Evolutionary conservation across 2,113 vertebrate species (phyloP).

Genomic region (Mustelus asterias): DNA sequence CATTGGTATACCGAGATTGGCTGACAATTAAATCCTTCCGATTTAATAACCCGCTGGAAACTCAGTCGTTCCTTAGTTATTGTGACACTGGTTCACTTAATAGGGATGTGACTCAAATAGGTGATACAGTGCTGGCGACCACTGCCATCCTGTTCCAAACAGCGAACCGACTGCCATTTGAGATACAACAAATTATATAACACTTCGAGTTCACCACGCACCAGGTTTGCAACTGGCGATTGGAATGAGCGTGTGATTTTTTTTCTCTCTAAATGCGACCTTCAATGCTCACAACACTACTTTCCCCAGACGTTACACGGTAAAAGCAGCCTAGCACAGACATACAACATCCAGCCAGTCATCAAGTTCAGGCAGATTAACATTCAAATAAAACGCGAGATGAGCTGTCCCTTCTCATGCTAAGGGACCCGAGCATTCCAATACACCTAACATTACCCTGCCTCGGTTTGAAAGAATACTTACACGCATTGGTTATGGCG

Average conservation of each 20-base stretch:
- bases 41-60: background rate
- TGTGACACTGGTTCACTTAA: background rate
- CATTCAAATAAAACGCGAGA: background rate
- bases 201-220: background rate
- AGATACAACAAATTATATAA: background rate
- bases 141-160: background rate
- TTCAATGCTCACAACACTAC: background rate
- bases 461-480: slow-evolving; percentile 55
- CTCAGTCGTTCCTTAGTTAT: background rate
- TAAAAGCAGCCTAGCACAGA: background rate
- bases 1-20: background rate
- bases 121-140: background rate
- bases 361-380: background rate
- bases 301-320: background rate
- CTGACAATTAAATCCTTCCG: background rate
- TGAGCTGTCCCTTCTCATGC: background rate
- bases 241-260: background rate
- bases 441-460: background rate
- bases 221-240: background rate
- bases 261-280: background rate
- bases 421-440: background rate
- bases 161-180: background rate
- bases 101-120: background rate
- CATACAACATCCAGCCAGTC: background rate
- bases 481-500: slow-evolving; percentile 96